These are phyloP conservation scores for Trachops cirrhosus DNA, from an alignment of 2,797 vertebrate genomes.

Conservation along the genomic window DNA sequence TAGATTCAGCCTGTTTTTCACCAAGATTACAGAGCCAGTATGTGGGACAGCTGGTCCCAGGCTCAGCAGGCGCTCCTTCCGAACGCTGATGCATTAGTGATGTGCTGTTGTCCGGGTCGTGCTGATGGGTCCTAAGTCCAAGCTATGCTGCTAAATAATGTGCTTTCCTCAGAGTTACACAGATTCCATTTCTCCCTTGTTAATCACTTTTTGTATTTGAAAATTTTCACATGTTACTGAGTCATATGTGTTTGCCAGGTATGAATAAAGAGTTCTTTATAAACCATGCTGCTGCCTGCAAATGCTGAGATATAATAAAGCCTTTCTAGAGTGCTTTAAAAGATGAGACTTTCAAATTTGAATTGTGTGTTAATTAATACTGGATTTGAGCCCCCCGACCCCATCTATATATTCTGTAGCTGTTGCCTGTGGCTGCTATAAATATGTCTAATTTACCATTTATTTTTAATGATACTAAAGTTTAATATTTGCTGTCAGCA, in stretches of 20 bases:
- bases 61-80: background rate
- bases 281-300: background rate
- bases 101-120: background rate
- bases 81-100: background rate
- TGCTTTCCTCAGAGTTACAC: conserved; percentile 23
- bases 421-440: conserved; percentile 14
- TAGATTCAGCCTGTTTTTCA: background rate
- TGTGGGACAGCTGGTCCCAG: background rate
- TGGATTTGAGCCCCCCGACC: background rate
- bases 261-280: conserved; percentile 57
- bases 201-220: conserved; percentile 48
- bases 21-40: background rate
- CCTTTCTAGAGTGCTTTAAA: conserved; percentile 37
- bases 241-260: conserved; percentile 54
- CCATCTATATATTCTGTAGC: background rate
- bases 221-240: conserved; percentile 49
- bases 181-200: background rate
- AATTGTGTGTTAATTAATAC: conserved; percentile 55
- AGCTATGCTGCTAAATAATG: background rate
- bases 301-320: background rate
- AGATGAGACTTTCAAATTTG: conserved; percentile 41
- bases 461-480: conserved; percentile 66
- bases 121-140: background rate
- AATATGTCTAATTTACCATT: conserved; percentile 52
- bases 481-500: conserved; percentile 66